These are phyloP conservation scores for Ctenoplectra terminalis DNA, from an alignment of 1,140 invertebrate genomes.

Conservation along the genomic window DNA sequence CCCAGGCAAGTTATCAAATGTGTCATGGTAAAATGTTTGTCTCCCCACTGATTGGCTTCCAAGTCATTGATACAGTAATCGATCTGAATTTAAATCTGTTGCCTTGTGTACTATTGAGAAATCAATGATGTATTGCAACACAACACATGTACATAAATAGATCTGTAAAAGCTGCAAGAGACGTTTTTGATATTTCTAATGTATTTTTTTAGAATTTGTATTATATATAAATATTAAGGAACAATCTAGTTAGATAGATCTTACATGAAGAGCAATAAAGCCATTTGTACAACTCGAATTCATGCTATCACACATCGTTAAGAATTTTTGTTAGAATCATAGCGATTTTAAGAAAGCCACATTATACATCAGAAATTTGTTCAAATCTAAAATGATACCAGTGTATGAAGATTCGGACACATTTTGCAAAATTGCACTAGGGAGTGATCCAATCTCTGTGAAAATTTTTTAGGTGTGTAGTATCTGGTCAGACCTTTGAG, in stretches of 20 bases:
- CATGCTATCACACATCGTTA: conserved; percentile 60
- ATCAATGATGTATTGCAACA: conserved; percentile 76
- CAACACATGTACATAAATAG: conserved; percentile 68
- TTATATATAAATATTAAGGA: neutral
- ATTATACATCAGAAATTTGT: conserved; percentile 42
- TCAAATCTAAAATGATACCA: conserved; percentile 81
- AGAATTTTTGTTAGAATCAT: conserved; percentile 53
- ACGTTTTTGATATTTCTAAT: neutral
- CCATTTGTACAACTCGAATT: conserved; percentile 37
- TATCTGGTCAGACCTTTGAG: conserved; percentile 85
- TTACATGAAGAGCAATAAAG: conserved; percentile 56
- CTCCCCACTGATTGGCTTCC: conserved; percentile 38
- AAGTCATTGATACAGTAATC: conserved; percentile 35
- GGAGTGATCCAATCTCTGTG: conserved; percentile 84
- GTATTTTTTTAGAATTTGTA: neutral
- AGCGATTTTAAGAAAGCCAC: conserved; percentile 48
- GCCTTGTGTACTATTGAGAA: conserved; percentile 42
- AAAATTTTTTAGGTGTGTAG: conserved; percentile 83
- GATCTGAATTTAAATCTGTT: conserved; percentile 40
- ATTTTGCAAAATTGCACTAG: conserved; percentile 84
- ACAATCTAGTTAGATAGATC: conserved; percentile 27
- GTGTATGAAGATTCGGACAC: conserved; percentile 85
- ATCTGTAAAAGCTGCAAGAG: conserved; percentile 25
- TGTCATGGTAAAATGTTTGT: conserved; percentile 44
- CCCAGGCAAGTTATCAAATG: conserved; percentile 42